Evolutionary conservation across 2,888 invertebrate genomes (phyloP), one percentile per base, ranked within the genome.

Genomic region (Portevinia maculata): DNA sequence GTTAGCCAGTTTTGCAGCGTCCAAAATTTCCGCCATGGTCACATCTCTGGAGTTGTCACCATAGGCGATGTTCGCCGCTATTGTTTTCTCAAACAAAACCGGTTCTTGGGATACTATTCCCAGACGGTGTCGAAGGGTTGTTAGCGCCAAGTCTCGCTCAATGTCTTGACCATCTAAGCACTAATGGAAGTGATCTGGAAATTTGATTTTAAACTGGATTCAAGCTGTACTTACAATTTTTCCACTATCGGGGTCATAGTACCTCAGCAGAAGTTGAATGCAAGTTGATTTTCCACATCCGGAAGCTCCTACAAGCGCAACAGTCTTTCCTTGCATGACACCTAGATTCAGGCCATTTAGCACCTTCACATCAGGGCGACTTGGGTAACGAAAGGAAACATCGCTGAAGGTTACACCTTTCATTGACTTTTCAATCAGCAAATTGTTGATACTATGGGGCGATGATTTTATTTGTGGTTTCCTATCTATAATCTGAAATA

Each of bases 281-380:
- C 95, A 94, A 0, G 96, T 96, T 0, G 95, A 95, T 89, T 96
- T 96, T 15, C 96, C 96, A 87, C 95, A 96, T 13, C 96, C 96
- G 85, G 94, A 94, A 57, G 94, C 93, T 0, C 94, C 94, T 0
- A 95, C 95, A 4, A 95, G 88, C 0, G 95, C 96, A 1, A 96
- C 92, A 13, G 95, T 94, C 88, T 94, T 92, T 0, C 96, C 96
- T 21, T 93, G 92, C 24, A 92, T 91, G 1, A 95, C 93, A 37
- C 92, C 90, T 37, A 96, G 90, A 55, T 93, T 92, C 13, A 96
- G 88, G 0, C 94, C 94, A 64, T 94, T 92, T 5, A 97, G 91
- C 11, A 97, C 94, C 70, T 93, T 92, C 57, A 93, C 92, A 86
- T 95, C 94, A 4, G 93, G 92, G 24, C 96, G 92, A 0, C 95